A percentile compares a stretch with the other conserved stretches of the same genome.
Evolutionary conservation across 1,140 invertebrate genomes (phyloP).

Genomic region (Caenorhabditis briggsae): DNA sequence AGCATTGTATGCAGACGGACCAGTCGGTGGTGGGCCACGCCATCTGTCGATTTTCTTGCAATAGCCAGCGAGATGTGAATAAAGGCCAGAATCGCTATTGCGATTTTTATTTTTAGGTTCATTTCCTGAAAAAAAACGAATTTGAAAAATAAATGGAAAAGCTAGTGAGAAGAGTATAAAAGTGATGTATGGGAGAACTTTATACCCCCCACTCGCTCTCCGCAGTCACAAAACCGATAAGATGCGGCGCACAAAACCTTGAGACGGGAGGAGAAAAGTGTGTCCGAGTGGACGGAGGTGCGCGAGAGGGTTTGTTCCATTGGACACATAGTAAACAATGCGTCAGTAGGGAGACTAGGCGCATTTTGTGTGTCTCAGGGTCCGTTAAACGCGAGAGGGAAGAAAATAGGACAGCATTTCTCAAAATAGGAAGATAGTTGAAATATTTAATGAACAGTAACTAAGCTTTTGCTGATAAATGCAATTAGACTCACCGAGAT

Average conservation of each 20-base stretch:
- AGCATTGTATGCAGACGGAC: conserved; percentile 50
- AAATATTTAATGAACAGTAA: no score
- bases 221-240: conserved; percentile 8
- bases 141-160: no score
- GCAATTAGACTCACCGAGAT: no score
- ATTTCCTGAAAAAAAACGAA: conserved; percentile 40
- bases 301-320: conserved; percentile 22
- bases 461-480: no score
- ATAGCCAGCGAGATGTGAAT: conserved; percentile 2
- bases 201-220: background rate
- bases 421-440: no score
- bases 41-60: conserved; percentile 29
- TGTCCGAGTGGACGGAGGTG: conserved; percentile 45
- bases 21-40: conserved; percentile 58
- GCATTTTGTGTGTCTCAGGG: background rate
- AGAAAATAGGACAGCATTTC: background rate
- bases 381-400: background rate
- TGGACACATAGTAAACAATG: conserved; percentile 38
- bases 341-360: conserved; percentile 20
- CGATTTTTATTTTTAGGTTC: conserved; percentile 24
- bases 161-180: background rate
- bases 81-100: background rate
- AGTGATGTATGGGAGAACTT: conserved; percentile 2
- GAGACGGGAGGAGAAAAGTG: conserved; percentile 10
- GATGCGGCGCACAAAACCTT: background rate